These are phyloP conservation scores for Mythimna lalbum DNA, from an alignment of 2,888 invertebrate genomes.

Conservation along the genomic window DNA sequence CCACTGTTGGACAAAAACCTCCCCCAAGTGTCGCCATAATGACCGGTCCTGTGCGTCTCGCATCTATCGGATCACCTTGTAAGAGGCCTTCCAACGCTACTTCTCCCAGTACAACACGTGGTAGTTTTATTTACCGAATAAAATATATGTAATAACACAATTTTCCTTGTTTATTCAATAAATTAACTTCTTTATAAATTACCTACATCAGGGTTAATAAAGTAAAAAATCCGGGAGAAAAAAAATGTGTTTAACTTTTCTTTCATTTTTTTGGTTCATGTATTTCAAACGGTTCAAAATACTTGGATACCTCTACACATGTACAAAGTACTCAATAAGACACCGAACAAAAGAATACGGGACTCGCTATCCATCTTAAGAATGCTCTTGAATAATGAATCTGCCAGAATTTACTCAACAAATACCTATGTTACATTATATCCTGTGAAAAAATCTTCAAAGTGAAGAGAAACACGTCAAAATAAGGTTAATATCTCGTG, in stretches of 20 bases:
- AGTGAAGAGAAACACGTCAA: not conserved
- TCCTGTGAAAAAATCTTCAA: conserved; percentile 17
- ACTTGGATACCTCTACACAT: not conserved
- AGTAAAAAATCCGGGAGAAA: not conserved
- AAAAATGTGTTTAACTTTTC: not conserved
- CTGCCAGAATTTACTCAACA: conserved; percentile 45
- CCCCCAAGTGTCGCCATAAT: too few species aligned
- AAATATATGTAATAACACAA: too few species aligned
- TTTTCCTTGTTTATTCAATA: not conserved
- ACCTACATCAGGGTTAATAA: not conserved
- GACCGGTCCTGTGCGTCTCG: too few species aligned
- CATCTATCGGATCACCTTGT: too few species aligned
- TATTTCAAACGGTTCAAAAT: not conserved
- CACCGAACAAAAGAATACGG: conserved; percentile 62
- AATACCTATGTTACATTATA: conserved; percentile 7
- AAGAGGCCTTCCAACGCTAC: too few species aligned
- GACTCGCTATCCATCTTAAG: conserved; percentile 56
- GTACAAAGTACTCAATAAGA: conserved; percentile 38
- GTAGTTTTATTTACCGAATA: too few species aligned
- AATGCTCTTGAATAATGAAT: conserved; percentile 69
- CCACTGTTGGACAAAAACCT: too few species aligned
- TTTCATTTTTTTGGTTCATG: not conserved
- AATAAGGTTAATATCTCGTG: not conserved
- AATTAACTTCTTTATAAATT: not conserved
- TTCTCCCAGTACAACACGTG: too few species aligned